Percentiles rank a stretch among this genome's conserved stretches.
Conservation (phyloP, 2,113 vertebrate species). For the Pantherophis guttatus region DNA sequence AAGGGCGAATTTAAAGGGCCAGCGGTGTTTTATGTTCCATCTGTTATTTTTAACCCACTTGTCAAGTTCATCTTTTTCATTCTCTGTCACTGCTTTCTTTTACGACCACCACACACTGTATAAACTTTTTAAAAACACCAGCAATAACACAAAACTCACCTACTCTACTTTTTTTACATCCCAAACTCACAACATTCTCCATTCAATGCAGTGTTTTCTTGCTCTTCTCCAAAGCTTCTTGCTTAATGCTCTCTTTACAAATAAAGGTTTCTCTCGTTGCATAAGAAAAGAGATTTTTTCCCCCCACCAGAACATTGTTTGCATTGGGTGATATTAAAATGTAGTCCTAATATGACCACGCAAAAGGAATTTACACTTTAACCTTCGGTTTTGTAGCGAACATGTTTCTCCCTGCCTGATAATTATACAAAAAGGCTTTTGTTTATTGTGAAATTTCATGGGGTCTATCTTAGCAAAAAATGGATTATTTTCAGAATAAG, state of each 20-base stretch:
- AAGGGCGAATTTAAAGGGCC: constrained; percentile 13
- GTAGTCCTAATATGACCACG: neutral
- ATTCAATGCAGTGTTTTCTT: neutral
- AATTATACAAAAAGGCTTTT: constrained; percentile 20
- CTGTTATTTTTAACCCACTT: constrained; percentile 32
- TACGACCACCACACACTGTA: neutral
- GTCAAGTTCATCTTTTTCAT: neutral
- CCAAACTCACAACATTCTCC: neutral
- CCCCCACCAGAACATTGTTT: neutral
- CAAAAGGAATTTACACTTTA: constrained; percentile 29
- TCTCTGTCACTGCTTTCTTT: neutral
- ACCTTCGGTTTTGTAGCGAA: constrained; percentile 17
- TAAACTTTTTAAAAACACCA: neutral
- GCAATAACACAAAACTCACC: neutral
- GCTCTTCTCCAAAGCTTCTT: neutral
- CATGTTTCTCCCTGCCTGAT: neutral
- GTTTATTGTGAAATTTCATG: constrained; percentile 24
- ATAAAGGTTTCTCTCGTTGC: neutral
- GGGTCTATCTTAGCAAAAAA: constrained; percentile 6
- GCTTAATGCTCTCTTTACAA: neutral
- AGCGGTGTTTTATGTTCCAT: constrained; percentile 12
- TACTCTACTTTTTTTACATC: neutral
- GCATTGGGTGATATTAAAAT: neutral
- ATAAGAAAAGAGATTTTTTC: neutral
- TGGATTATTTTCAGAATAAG: neutral